Percentiles rank a stretch among this genome's conserved stretches.
Conservation (phyloP, 1,140 invertebrate genomes). For the Heliconius melpomene region DNA sequence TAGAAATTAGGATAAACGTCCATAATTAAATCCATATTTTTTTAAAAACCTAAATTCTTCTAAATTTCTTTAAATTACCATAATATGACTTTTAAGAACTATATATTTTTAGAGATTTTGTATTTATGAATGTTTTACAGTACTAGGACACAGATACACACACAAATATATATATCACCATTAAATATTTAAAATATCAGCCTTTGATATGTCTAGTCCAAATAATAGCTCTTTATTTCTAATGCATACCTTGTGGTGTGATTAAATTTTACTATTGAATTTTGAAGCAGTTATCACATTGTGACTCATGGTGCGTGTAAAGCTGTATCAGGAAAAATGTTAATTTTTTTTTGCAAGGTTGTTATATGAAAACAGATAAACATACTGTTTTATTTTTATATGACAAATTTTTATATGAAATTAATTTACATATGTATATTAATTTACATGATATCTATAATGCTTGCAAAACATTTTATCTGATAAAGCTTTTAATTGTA, state of each 20-base stretch:
- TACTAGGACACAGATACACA: not conserved
- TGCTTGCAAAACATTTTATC: slow-evolving; percentile 9
- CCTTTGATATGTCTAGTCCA: slow-evolving; percentile 3
- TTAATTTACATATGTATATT: not conserved
- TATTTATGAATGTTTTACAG: not conserved
- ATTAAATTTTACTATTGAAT: not conserved
- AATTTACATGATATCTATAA: not conserved
- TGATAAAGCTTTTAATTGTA: slow-evolving; percentile 14
- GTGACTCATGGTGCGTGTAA: not conserved
- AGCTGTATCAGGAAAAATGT: slow-evolving; percentile 1
- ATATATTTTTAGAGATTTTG: not conserved
- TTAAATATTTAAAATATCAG: not conserved
- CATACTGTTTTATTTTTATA: not conserved
- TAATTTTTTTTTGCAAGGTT: not conserved
- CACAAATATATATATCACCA: not conserved
- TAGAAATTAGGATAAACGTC: no score
- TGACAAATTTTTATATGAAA: not conserved
- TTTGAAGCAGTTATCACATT: slow-evolving; percentile 15
- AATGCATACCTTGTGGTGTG: not conserved
- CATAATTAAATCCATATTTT: no score
- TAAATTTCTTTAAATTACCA: no score
- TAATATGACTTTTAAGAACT: no score
- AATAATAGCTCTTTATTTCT: not conserved
- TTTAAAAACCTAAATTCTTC: no score
- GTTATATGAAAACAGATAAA: not conserved